Evolutionary conservation across 2,888 invertebrate species (phyloP), one percentile per base, ranked within the genome.

Genomic region (Conops quadrifasciatus): DNA sequence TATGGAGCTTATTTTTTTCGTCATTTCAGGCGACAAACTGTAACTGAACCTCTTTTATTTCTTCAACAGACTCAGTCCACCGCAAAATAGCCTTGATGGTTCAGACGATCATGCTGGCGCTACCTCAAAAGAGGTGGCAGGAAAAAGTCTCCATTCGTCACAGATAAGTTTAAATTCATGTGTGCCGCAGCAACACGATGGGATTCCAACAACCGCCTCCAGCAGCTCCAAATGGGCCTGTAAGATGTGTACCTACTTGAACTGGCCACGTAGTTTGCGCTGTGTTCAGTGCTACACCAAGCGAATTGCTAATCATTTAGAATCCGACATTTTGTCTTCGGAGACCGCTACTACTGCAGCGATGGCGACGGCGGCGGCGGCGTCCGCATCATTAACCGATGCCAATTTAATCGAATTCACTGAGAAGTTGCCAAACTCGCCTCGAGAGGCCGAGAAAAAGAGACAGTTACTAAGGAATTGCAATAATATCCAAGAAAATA

Each of bases 231-330:
- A 89, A 81, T 90, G 90, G 90, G 82, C 87, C 43, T 94, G 94
- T 82, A 89, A 89, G 77, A 87, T 88, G 77, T 94, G 94, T 86
- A 93, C 93, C 66, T 93, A 91, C 85, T 86, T 91, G 64, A 94
- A 94, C 84, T 91, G 89, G 87, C 89, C 90, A 68, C 89, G 90
- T 73, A 89, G 92, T 65, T 87, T 89, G 77, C 83, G 84, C 2
- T 86, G 86, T 73, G 79, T 83, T 5, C 85, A 86, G 71, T 86
- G 86, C 71, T 82, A 82, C 65, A 81, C 83, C 5, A 85, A 84
- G 75, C 81, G 82, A 21, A 79, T 78, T 26, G 74, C 73, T 16
- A 76, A 75, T 36, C 49, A 73, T 60, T 68, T 73, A 5, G 70
- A 70, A 56, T 72, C 69, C 45, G 74, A 75, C 64, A 71, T 72